These are phyloP conservation scores for Sarcophaga subvicina DNA, from an alignment of 2,888 invertebrate genomes.

Conservation along the genomic window DNA sequence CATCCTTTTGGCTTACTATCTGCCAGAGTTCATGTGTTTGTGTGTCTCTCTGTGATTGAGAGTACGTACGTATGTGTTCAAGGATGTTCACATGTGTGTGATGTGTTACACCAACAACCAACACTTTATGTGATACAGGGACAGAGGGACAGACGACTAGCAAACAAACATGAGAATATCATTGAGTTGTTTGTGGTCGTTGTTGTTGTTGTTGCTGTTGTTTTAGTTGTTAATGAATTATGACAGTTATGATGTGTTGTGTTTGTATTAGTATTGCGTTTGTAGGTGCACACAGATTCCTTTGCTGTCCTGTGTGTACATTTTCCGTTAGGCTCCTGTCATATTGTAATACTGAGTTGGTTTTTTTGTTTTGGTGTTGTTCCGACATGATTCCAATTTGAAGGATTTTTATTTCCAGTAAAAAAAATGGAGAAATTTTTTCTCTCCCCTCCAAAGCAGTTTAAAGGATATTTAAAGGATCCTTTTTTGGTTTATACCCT, in stretches of 20 bases:
- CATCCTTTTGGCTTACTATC: conserved; percentile 1
- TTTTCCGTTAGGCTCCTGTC: conserved; percentile 7
- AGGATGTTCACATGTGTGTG: conserved; percentile 7
- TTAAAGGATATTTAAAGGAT: conserved; percentile 21
- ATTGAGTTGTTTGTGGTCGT: conserved; percentile 10
- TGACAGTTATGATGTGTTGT: conserved; percentile 68
- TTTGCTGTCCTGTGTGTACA: conserved; percentile 27
- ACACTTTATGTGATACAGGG: conserved; percentile 20
- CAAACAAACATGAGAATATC: too few species aligned
- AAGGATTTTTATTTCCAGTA: background rate
- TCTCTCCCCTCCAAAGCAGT: conserved; percentile 20
- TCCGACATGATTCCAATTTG: conserved; percentile 24
- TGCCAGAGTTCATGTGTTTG: background rate
- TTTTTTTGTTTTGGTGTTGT: conserved; percentile 9
- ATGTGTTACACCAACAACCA: conserved; percentile 29
- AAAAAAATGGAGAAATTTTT: background rate
- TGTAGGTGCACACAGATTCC: background rate
- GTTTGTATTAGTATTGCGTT: background rate
- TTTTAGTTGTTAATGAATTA: conserved; percentile 76
- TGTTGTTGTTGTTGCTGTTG: conserved; percentile 31
- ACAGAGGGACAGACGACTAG: background rate
- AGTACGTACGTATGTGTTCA: background rate
- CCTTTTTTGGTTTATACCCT: background rate
- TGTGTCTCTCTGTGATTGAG: background rate
- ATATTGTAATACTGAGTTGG: conserved; percentile 1